Percentiles rank a stretch among this genome's conserved stretches.
These are phyloP conservation scores for Formica aserva DNA, from an alignment of 2,888 invertebrate species.

Conservation along the genomic window DNA sequence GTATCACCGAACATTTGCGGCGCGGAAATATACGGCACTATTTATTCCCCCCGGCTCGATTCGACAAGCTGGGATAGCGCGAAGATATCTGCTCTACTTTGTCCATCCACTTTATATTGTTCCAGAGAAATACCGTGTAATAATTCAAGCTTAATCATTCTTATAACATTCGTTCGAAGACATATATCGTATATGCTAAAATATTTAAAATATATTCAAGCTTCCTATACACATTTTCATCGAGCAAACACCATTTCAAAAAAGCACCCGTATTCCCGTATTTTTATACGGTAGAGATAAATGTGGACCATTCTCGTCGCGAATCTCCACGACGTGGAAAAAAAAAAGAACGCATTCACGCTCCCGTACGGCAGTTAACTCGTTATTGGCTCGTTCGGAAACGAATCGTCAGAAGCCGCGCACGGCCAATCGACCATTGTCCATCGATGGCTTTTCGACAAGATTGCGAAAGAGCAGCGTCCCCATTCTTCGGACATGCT, in stretches of 20 bases:
- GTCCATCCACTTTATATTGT: neutral
- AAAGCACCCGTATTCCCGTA: neutral
- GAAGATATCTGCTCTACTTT: constrained; percentile 2
- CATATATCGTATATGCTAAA: too few relatives aligned
- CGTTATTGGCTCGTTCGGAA: constrained; percentile 18
- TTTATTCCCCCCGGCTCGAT: constrained; percentile 54
- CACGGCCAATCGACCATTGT: constrained; percentile 66
- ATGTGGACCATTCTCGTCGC: neutral
- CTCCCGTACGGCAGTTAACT: neutral
- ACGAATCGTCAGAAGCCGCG: constrained; percentile 10
- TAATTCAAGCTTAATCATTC: neutral
- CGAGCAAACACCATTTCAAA: neutral
- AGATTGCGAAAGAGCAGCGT: constrained; percentile 65
- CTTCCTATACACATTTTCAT: neutral
- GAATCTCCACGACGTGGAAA: neutral
- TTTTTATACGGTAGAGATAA: neutral
- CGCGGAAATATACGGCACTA: constrained; percentile 56
- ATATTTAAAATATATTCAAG: too few relatives aligned
- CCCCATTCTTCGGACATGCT: constrained; percentile 63
- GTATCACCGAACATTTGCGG: constrained; percentile 67
- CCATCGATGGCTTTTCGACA: constrained; percentile 58
- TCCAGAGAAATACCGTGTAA: neutral
- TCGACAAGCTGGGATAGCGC: constrained; percentile 5
- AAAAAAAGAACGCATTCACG: neutral
- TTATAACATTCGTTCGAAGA: neutral